Base-by-base conservation (phyloP, 2,888 invertebrate species). In the Ctenicera cuprea region DNA sequence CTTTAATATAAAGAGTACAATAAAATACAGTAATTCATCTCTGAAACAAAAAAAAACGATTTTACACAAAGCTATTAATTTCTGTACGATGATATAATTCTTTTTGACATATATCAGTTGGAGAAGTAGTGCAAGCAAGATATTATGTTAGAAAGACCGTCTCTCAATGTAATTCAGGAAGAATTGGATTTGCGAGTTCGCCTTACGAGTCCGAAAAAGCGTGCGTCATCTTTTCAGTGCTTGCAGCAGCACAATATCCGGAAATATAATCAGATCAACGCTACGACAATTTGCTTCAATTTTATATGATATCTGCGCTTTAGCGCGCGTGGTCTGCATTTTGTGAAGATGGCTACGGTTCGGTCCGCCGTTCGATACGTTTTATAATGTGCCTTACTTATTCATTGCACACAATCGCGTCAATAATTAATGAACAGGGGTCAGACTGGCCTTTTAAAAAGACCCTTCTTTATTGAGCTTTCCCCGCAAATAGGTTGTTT, bases 381-480 rank as follows among this genome's bases (percentile, higher is more conserved):
- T 85, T 85, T 85, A 85, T 86, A 86, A 86, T 86, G 86, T 85
- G 84, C 83, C 84, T 87, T 86, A 87, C 84, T 87, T 87, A 87
- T 87, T 87, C 87, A 87, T 87, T 85, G 86, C 86, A 86, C 86
- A 86, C 87, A 87, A 87, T 87, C 86, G 85, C 83, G 82, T 86
- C 83, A 86, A 86, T 86, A 85, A 86, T 87, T 87, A 86, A 87
- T 86, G 86, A 85, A 79, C 77, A 80, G 81, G 86, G 85, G 86
- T 86, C 86, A 86, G 86, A 82, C 83, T 83, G 82, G 69, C 83
- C 83, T 84, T 85, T 86, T 85, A 82, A 82, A 85, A 85, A 82
- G 84, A 84, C 87, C 85, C 85, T 83, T 84, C 85, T 86, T 86
- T 86, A 87, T 86, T 83, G 86, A 85, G 84, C 85, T 83, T 83